Base-by-base conservation (phyloP, 2,113 vertebrate genomes). In the Bubo blakistoni region DNA sequence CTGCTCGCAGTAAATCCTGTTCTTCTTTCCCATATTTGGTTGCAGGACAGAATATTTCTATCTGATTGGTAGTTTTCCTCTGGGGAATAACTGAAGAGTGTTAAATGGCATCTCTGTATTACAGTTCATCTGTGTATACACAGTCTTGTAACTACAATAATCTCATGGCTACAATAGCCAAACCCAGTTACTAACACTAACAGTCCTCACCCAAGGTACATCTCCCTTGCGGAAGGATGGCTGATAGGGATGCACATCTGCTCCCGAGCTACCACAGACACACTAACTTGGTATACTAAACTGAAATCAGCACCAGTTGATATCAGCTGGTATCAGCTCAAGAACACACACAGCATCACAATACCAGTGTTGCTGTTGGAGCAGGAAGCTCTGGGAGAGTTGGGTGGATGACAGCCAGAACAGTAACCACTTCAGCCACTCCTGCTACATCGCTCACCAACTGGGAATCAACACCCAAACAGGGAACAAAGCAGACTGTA, bases 1-100 rank as follows among this genome's bases (percentile, higher is more conserved):
- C 46, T 77, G 72, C 24, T 59, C 52, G 52, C 57, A 88, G 6
- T 62, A 88, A 88, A 25, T 90, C 72, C 34, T 81, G 40, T 40
- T 96, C 78, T 67, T 92, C 93, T 92, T 96, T 95, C 77, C 96
- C 96, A 86, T 96, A 96, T 97, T 92, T 96, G 96, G 94, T 90
- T 96, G 72, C 55, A 59, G 86, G 86, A 81, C 1, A 18, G 55
- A 81, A 9, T 94, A 94, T 96, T 96, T 97, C 81, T 81, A 91
- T 93, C 86, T 77, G 86, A 96, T 96, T 97, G 95, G 94, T 95
- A 87, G 81, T 40, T 74, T 96, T 94, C 52, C 69, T 91, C 86
- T 58, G 26, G 91, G 61, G 72, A 94, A 18, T 66, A 80, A 90
- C 72, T 51, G 20, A 46, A 62, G 63, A 79, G 93, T 62, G 83